Base-by-base conservation (phyloP, 2,797 vertebrate genomes). In the Scolopax rusticola region DNA sequence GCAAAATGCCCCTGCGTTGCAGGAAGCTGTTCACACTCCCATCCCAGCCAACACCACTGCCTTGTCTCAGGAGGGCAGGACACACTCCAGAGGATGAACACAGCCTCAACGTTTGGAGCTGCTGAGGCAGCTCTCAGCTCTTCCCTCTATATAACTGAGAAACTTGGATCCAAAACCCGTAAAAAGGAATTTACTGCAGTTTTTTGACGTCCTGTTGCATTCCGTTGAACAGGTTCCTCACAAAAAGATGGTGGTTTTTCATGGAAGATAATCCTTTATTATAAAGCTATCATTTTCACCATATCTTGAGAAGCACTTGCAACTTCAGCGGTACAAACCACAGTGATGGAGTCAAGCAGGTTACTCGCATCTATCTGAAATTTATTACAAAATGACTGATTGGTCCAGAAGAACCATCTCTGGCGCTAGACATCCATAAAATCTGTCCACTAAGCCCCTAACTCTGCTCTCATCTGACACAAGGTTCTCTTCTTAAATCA, bases 1-100 rank as follows among this genome's bases (percentile, higher is more conserved):
- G 54, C 74, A 92, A 74, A 84, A 59, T 51, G 80, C 15, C 83
- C 54, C 77, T 87, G 88, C 79, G 50, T 20, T 86, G 87, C 93
- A 95, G 90, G 92, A 90, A 94, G 83, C 67, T 61, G 67, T 36
- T 88, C 54, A 50, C 1, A 0, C 73, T 90, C 48, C 65, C 69
- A 43, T 43, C 73, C 32, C 80, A 86, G 94, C 61, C 91, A 94
- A 69, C 70, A 65, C 3, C 38, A 8, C 79, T 14, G 8, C 0
- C 0, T 3, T 64, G 67, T 54, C 86, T 93, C 40, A 4, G 64
- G 82, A 82, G 70, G 24, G 25, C 84, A 75, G 43, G 50, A 36
- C 64, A 28, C 28, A 11, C 59, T 47, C 40, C 15, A 15, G 27
- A 63, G 33, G 83, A 91, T 11, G 85, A 86, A 92, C 3, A 1